phyloP scores from a whole-genome alignment of 92 coral and sea anemone species.

The Plumapathes pennacea region DNA sequence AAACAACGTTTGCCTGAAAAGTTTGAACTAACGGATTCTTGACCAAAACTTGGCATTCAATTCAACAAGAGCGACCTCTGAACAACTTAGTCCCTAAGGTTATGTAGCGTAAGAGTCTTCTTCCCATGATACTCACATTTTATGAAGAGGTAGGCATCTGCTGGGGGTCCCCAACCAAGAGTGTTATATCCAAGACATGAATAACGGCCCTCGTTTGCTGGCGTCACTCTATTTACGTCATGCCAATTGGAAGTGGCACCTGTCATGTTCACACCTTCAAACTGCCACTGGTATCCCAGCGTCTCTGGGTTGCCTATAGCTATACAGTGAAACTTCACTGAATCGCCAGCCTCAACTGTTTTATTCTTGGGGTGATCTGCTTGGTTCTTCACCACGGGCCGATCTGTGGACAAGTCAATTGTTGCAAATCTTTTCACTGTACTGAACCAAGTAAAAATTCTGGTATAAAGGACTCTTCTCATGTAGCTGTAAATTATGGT shows the following conservation, averaged over 20 bases:
- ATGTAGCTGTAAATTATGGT: too few relatives aligned
- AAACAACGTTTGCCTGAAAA: too few relatives aligned
- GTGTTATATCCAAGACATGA: constrained; percentile 61
- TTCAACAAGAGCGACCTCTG: neutral
- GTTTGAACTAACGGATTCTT: too few relatives aligned
- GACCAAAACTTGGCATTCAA: too few relatives aligned
- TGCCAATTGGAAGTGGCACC: constrained; percentile 1
- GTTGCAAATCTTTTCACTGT: neutral
- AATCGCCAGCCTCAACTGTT: constrained; percentile 41
- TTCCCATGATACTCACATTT: constrained; percentile 53
- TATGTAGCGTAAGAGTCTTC: neutral
- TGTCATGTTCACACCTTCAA: constrained; percentile 48
- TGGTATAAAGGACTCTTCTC: too few relatives aligned
- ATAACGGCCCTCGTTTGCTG: constrained; percentile 52
- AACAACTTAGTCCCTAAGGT: neutral
- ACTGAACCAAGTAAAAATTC: too few relatives aligned
- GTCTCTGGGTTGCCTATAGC: constrained; percentile 69
- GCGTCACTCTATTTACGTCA: constrained; percentile 3
- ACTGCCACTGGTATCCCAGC: constrained; percentile 42
- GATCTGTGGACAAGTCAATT: constrained; percentile 41
- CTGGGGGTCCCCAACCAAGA: constrained; percentile 67
- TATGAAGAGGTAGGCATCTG: constrained; percentile 47
- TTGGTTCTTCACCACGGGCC: constrained; percentile 66
- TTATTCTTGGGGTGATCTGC: constrained; percentile 61
- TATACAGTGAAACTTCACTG: constrained; percentile 50